Evolutionary conservation across 2,113 vertebrate species (phyloP), one percentile per base, ranked within the genome.

Genomic region (Columba livia): DNA sequence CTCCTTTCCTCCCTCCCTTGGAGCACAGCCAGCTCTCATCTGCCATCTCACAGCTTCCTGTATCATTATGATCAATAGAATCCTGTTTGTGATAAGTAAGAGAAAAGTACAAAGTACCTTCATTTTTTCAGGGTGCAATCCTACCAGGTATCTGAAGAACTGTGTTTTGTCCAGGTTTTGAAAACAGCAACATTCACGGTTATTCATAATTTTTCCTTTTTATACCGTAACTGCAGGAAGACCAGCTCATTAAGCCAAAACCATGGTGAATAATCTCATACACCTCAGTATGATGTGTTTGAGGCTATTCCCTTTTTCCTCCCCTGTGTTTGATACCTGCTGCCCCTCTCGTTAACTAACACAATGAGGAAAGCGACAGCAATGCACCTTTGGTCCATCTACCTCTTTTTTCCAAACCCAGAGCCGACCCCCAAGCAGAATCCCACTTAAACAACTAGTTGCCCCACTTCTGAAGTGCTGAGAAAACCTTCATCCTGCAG

Each of bases 261-360:
- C 26, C 12, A 40, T 3, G 9, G 16, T 32, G 6, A 62, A 85
- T 40, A 57, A 58, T 18, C 9, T 40, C 42, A 40, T n/a, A 25
- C 6, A 21, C 6, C 10, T 50, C 36, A 80, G 12, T 4, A 31
- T 5, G 18, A n/a, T 4, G 5, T 29, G 21, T 36, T 53, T 61
- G 54, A 48, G 51, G 51, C 23, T n/a, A 51, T 25, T n/a, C 4
- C 9, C 9, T 21, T 23, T 12, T 25, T 61, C 36, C 21, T 80
- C 31, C 16, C 11, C 31, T 5, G 14, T 1, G 5, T 31, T 4
- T 57, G 15, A 57, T 7, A 42, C 6, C 10, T 1, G 0, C 32
- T 70, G 6, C 12, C 16, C 20, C 12, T 38, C 53, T 19, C 16
- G 25, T 0, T 50, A 38, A 70, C 28, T 31, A 69, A 31, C 14